Conservation (phyloP, 30 jellyfish, hydroid and myxozoan species). For the Catostylus mosaicus region DNA sequence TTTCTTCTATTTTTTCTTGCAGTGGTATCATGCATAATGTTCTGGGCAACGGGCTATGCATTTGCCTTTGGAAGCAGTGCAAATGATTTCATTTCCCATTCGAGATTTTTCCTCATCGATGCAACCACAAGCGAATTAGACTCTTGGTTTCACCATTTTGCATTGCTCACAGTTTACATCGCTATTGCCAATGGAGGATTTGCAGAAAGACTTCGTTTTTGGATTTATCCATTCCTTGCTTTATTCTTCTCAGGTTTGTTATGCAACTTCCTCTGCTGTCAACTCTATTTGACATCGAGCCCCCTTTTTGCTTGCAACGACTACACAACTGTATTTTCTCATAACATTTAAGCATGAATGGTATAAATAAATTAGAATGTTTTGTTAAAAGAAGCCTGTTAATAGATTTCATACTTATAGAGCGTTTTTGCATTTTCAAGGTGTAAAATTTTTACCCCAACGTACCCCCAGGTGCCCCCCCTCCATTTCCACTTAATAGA, state of each 20-base stretch:
- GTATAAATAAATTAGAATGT: not conserved
- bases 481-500: too few relatives aligned
- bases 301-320: too few relatives aligned
- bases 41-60: conserved; percentile 95
- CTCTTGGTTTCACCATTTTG: conserved; percentile 56
- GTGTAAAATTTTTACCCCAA: too few relatives aligned
- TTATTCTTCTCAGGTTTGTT: conserved; percentile 78
- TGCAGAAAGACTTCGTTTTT: conserved; percentile 79
- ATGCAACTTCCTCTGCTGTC: too few relatives aligned
- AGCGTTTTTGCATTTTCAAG: too few relatives aligned
- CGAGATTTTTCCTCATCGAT: conserved; percentile 80
- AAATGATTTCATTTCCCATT: conserved; percentile 76
- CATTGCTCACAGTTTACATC: conserved; percentile 48
- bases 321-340: too few relatives aligned
- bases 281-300: too few relatives aligned
- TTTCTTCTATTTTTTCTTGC: conserved; percentile 6
- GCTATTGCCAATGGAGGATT: conserved; percentile 88
- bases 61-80: conserved; percentile 74
- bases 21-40: conserved; percentile 75
- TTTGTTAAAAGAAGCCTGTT: too few relatives aligned
- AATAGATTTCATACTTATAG: too few relatives aligned
- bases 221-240: conserved; percentile 80
- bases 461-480: too few relatives aligned
- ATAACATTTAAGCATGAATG: too few relatives aligned
- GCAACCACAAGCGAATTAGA: conserved; percentile 60